Percentiles rank a stretch among this genome's conserved stretches.
phyloP scores from a whole-genome alignment of 2,888 invertebrate genomes.

The Tigriopus californicus region DNA sequence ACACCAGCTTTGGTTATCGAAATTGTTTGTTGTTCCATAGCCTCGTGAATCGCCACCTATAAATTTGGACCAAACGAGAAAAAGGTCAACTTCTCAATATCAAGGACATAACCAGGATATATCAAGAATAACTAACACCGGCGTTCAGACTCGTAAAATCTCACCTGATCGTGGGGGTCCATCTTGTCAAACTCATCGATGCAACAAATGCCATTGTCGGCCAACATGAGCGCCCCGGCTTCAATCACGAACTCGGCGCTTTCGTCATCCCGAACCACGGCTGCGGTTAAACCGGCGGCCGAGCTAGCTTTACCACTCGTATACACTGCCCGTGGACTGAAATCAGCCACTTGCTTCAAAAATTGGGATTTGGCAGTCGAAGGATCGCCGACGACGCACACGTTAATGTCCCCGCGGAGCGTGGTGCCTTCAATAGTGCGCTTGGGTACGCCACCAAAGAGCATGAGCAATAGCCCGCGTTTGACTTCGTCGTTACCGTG shows the following conservation, averaged over 20 bases:
- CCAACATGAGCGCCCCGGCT: slow-evolving; percentile 97
- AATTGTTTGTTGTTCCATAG: slow-evolving; percentile 99
- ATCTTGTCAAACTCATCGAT: slow-evolving; percentile 99
- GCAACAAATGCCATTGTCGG: slow-evolving; percentile 95
- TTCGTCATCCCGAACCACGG: slow-evolving; percentile 94
- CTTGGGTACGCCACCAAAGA: slow-evolving; percentile 94
- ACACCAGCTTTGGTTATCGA: slow-evolving; percentile 96
- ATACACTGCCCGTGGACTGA: slow-evolving; percentile 88
- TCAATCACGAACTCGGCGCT: slow-evolving; percentile 97
- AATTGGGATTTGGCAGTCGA: slow-evolving; percentile 96
- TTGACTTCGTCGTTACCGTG: slow-evolving; percentile 96
- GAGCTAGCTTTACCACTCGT: slow-evolving; percentile 96
- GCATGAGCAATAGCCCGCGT: slow-evolving; percentile 59
- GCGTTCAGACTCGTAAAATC: no score
- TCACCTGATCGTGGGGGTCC: slow-evolving; percentile 72
- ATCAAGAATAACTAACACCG: no score
- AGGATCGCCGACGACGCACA: slow-evolving; percentile 95
- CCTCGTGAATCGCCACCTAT: slow-evolving; percentile 95
- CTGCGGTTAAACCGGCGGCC: slow-evolving; percentile 95
- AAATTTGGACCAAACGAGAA: no score
- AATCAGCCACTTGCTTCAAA: slow-evolving; percentile 66
- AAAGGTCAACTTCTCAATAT: no score
- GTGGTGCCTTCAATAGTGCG: slow-evolving; percentile 75
- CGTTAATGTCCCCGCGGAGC: slow-evolving; percentile 86
- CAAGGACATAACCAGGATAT: no score